Evolutionary conservation across 2,113 vertebrate genomes (phyloP).

Genomic region (Elgaria multicarinata): DNA sequence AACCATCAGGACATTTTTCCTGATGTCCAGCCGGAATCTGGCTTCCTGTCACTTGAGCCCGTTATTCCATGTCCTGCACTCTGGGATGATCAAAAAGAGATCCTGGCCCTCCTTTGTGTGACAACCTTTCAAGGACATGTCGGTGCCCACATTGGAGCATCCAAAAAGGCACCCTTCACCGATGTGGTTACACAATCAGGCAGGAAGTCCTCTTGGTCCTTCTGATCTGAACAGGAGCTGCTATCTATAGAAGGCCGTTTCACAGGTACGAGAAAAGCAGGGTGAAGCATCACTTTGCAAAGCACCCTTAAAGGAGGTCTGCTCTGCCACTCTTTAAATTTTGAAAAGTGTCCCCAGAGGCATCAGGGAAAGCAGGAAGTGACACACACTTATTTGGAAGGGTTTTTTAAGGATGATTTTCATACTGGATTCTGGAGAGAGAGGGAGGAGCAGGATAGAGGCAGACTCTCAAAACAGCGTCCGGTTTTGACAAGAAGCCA

Average conservation of each 20-base stretch:
- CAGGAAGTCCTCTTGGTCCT: neutral
- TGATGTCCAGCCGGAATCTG: too few relatives aligned
- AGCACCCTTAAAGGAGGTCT: neutral
- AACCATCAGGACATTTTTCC: too few relatives aligned
- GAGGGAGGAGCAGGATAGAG: too few relatives aligned
- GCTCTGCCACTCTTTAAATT: neutral
- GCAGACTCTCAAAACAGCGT: neutral
- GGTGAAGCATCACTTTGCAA: neutral
- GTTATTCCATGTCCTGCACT: too few relatives aligned
- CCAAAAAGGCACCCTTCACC: neutral
- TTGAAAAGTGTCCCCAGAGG: neutral
- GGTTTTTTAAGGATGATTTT: neutral
- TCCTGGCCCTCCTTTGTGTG: too few relatives aligned
- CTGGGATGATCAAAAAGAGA: too few relatives aligned
- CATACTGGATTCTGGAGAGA: neutral
- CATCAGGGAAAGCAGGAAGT: neutral
- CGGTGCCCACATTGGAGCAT: neutral
- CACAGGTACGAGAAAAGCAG: neutral
- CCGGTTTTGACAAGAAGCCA: neutral
- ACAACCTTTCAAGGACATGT: too few relatives aligned
- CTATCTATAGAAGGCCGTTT: too few relatives aligned
- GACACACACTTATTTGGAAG: too few relatives aligned
- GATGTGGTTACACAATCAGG: neutral
- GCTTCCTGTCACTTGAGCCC: too few relatives aligned
- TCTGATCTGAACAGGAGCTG: neutral